These are phyloP conservation scores for Pachyrhynchus sulphureomaculatus DNA, from an alignment of 1,140 invertebrate species.

Conservation along the genomic window DNA sequence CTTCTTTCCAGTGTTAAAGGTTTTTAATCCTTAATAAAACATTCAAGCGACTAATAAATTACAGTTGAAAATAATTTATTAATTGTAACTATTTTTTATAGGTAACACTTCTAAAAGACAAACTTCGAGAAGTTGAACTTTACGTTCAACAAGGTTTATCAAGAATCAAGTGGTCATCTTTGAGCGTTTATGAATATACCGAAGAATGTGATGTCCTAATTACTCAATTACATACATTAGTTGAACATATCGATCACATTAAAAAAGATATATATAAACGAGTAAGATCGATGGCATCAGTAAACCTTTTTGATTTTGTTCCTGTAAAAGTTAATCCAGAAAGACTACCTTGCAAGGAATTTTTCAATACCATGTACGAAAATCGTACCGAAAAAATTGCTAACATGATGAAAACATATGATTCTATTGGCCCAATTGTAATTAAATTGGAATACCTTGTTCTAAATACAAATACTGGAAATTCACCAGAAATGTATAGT, in stretches of 20 bases:
- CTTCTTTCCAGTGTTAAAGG: no score
- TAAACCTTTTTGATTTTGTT: conserved; percentile 45
- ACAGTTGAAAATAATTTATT: no score
- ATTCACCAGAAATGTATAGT: conserved; percentile 62
- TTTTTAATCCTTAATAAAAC: no score
- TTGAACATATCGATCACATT: conserved; percentile 75
- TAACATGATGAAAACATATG: conserved; percentile 67
- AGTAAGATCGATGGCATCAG: conserved; percentile 49
- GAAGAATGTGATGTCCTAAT: conserved; percentile 55
- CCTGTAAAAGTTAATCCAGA: conserved; percentile 29
- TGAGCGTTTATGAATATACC: conserved; percentile 76
- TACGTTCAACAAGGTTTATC: conserved; percentile 77
- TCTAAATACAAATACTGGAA: conserved; percentile 64
- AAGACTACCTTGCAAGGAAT: conserved; percentile 52
- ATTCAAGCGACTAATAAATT: no score
- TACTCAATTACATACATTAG: conserved; percentile 63
- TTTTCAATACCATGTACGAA: conserved; percentile 67
- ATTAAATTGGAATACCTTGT: conserved; percentile 80
- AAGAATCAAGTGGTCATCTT: conserved; percentile 80
- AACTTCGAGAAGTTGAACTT: conserved; percentile 72
- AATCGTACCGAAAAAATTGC: conserved; percentile 66
- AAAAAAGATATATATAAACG: conserved; percentile 66
- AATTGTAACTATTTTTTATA: conserved; percentile 29
- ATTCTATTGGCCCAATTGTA: conserved; percentile 72
- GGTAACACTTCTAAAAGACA: conserved; percentile 65